Evolutionary conservation across 2,888 invertebrate species (phyloP), one percentile per base, ranked within the genome.

Genomic region (Watsonalla binaria): DNA sequence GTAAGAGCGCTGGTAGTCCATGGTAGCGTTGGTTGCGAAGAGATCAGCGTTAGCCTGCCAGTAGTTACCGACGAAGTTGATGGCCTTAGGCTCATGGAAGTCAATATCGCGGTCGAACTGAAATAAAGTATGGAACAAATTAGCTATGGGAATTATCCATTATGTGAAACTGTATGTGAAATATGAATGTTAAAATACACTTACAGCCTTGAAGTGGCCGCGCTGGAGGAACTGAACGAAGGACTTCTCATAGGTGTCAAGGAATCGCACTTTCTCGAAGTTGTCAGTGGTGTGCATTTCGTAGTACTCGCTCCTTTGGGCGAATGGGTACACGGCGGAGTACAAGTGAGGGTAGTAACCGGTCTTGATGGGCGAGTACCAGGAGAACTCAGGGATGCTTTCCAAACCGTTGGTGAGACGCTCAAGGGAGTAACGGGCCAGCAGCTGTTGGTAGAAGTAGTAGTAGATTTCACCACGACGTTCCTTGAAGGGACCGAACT

Each of bases 371-470:
- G 95, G 93, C 52, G 93, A 90, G 80, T 91, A 95, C 89, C 92
- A 93, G n/a, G 93, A 91, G 72, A 94, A 92, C 39, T 92, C 87
- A 6, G 92, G 90, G 59, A 94, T 92, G 47, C 92, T 92, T 11
- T 93, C 93, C 57, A 94, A 70, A 15, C 92, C 92, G 63, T 94
- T 93, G 39, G 93, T 91, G 53, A 94, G 81, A 79, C 95, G 93
- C 72, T 95, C 95, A 71, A 94, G 78, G 70, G 93, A 93, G 88
- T 94, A 95, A 70, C 94, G 93, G 57, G 94, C 92, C 66, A 94
- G 72, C 11, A 95, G 70, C 76, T 95, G 94, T 70, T 94, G 93
- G 73, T 94, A 93, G 73, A 91, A 87, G 85, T 91, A 93, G 76
- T 93, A 92, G 87, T 92, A 94, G 45, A 91, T 76, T 79, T 94